These are phyloP conservation scores for Nemurella pictetii DNA, from an alignment of 2,888 invertebrate genomes.

Conservation along the genomic window DNA sequence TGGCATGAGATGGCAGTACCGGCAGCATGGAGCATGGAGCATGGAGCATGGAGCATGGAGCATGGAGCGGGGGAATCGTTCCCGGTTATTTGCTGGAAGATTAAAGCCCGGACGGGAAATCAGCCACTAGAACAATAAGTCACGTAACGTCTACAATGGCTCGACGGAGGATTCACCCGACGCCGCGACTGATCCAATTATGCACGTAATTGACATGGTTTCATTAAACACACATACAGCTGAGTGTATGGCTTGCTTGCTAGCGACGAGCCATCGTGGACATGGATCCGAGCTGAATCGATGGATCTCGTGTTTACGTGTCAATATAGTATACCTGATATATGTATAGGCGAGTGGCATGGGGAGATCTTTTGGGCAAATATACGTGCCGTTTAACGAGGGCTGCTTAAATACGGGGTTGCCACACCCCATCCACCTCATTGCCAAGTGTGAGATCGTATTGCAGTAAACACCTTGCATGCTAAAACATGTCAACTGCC, in stretches of 20 bases:
- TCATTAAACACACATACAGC: conserved; percentile 7
- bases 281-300: background rate
- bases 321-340: background rate
- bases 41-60: background rate
- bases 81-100: conserved; percentile 23
- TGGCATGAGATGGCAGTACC: too few species aligned
- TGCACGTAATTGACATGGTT: conserved; percentile 28
- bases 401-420: background rate
- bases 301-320: background rate
- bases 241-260: too few species aligned
- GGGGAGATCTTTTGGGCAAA: background rate
- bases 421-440: too few species aligned
- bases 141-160: conserved; percentile 26
- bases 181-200: conserved; percentile 18
- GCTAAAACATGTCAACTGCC: too few species aligned
- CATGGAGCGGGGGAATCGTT: conserved; percentile 10
- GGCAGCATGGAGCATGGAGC: background rate
- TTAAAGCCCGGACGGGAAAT: conserved; percentile 13
- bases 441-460: too few species aligned
- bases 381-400: background rate
- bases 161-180: background rate
- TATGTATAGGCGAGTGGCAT: background rate
- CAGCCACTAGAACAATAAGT: conserved; percentile 28
- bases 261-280: too few species aligned
- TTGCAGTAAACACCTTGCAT: too few species aligned